Conservation (phyloP, 2,113 vertebrate species). For the Hemichromis elongatus region DNA sequence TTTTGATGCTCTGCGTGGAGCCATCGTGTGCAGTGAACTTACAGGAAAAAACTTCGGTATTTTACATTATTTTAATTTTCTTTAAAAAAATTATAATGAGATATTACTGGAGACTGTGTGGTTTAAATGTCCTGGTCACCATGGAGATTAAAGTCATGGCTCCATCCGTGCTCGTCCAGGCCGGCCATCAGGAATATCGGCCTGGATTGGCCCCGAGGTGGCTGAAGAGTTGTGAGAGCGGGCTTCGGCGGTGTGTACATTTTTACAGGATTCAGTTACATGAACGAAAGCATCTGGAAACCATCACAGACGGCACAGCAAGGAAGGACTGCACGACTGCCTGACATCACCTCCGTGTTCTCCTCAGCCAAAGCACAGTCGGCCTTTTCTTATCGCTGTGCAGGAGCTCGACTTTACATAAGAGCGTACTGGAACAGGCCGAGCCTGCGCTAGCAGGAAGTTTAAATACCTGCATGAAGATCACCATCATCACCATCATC, state of each 20-base stretch:
- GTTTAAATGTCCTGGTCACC: neutral
- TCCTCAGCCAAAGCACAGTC: neutral
- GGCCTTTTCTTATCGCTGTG: neutral
- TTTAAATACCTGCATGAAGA: neutral
- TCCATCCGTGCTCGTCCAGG: neutral
- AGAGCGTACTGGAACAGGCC: fast-evolving
- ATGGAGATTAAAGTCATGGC: neutral
- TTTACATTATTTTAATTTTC: neutral
- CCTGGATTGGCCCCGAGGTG: neutral
- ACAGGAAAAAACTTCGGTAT: fast-evolving
- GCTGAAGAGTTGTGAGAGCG: neutral
- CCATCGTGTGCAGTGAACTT: neutral
- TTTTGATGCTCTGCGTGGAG: neutral
- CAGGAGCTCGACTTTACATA: neutral
- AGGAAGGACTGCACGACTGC: neutral
- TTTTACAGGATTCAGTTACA: neutral
- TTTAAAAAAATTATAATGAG: neutral
- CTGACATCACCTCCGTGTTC: neutral
- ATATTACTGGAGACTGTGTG: neutral
- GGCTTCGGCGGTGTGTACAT: neutral
- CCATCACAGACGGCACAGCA: neutral
- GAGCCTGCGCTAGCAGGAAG: neutral
- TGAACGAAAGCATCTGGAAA: slow-evolving; percentile 29
- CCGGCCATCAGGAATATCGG: neutral
- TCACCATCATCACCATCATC: neutral